Evolutionary conservation across 2,113 vertebrate species (phyloP).

Genomic region (Aramus guarauna): DNA sequence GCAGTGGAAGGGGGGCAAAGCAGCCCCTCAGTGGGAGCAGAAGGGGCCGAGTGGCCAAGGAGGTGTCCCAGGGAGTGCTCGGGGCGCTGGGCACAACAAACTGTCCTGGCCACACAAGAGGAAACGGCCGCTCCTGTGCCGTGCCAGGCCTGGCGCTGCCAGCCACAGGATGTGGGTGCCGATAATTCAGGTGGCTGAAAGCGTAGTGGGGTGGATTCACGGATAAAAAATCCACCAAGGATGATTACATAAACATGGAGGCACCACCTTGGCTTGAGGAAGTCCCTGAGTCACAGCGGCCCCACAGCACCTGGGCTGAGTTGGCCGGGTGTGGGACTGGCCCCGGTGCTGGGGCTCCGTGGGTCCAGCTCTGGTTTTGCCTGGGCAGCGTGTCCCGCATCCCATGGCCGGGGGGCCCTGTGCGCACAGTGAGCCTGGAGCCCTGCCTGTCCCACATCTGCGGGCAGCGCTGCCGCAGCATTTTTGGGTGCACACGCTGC

Average conservation of each 20-base stretch:
- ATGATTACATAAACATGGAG: neutral
- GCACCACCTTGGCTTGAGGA: neutral
- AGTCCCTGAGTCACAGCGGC: neutral
- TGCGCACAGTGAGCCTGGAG: neutral
- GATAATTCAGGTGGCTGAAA: neutral
- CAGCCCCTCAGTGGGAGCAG: neutral
- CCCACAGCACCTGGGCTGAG: neutral
- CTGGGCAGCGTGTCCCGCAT: accelerated
- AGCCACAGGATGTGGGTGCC: neutral
- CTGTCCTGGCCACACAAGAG: accelerated
- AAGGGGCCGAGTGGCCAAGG: neutral
- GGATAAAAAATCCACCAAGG: neutral
- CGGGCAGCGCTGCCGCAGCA: accelerated
- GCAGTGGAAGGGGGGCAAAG: neutral
- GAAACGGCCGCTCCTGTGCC: neutral
- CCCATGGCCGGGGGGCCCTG: accelerated
- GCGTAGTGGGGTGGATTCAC: neutral
- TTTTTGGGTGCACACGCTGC: neutral
- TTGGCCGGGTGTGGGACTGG: neutral
- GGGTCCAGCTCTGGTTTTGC: accelerated
- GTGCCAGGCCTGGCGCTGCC: neutral
- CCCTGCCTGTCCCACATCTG: neutral
- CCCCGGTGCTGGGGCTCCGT: accelerated
- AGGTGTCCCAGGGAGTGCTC: accelerated
- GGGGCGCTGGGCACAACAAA: neutral